Conservation (phyloP, 2,113 vertebrate species). For the Sinocyclocheilus grahami region DNA sequence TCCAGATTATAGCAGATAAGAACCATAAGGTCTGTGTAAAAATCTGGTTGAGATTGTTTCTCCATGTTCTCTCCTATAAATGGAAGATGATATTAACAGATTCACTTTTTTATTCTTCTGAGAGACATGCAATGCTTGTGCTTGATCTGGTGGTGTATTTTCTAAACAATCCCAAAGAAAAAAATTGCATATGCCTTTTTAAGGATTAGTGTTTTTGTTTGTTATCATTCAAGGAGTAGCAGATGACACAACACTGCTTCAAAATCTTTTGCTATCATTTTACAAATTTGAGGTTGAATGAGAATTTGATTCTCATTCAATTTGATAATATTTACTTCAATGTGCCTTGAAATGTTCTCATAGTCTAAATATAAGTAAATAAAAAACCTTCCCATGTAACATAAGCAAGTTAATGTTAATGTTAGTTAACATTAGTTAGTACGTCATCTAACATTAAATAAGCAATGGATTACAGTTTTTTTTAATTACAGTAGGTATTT, state of each 20-base stretch:
- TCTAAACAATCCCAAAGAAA: not conserved
- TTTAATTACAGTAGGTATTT: not conserved
- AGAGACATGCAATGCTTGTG: not conserved
- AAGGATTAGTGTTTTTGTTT: not conserved
- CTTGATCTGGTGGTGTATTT: not conserved
- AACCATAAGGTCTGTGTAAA: not conserved
- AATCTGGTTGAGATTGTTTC: not conserved
- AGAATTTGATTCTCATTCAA: too few relatives aligned
- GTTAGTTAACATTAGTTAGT: not conserved
- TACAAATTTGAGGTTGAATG: not conserved
- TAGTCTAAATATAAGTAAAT: not conserved
- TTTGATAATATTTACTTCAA: not conserved
- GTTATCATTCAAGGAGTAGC: not conserved
- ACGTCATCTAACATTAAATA: not conserved
- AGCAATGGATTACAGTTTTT: not conserved
- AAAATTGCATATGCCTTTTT: not conserved
- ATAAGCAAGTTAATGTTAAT: not conserved
- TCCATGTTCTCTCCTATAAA: not conserved
- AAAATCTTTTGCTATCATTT: not conserved
- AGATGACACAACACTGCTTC: not conserved
- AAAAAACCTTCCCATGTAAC: not conserved
- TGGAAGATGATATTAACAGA: not conserved
- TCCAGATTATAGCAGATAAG: constrained; percentile 8
- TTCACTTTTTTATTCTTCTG: not conserved
- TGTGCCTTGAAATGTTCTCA: not conserved